A percentile compares a stretch with the other conserved stretches of the same genome.
Evolutionary conservation across 2,113 vertebrate species (phyloP).

Genomic region (Atractosteus spatula): DNA sequence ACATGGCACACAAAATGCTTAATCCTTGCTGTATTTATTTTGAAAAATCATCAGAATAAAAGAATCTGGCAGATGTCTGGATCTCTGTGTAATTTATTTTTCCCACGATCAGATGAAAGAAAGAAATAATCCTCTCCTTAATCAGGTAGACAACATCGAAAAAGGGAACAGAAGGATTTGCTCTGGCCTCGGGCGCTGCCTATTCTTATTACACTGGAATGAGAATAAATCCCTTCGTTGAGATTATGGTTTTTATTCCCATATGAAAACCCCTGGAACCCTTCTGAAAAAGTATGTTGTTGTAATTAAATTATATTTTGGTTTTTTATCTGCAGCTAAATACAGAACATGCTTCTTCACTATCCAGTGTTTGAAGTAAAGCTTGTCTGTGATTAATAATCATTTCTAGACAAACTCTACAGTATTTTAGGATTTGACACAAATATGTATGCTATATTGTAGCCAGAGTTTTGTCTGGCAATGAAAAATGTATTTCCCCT

Average conservation of each 20-base stretch:
- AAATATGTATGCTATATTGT: no score
- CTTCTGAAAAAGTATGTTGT: neutral
- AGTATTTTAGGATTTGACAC: no score
- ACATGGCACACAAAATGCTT: neutral
- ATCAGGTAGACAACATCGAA: slow-evolving; percentile 7
- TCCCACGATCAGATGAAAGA: slow-evolving; percentile 8
- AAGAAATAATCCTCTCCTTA: slow-evolving; percentile 1
- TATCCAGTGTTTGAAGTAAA: no score
- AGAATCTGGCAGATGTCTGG: slow-evolving; percentile 6
- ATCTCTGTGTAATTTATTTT: neutral
- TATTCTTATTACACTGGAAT: neutral
- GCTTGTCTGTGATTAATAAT: no score
- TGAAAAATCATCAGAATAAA: neutral
- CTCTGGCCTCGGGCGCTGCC: neutral
- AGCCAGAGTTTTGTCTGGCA: no score
- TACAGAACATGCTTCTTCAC: no score
- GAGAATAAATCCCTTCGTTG: neutral
- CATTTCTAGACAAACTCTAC: no score
- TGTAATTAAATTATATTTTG: no score
- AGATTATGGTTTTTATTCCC: slow-evolving; percentile 1
- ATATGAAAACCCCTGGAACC: slow-evolving; percentile 7
- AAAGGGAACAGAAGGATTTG: slow-evolving; percentile 1
- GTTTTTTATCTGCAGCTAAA: no score
- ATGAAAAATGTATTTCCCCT: no score
- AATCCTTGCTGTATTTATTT: neutral